Base-by-base conservation (phyloP, 2,888 invertebrate genomes). In the Ectropis crepuscularia region DNA sequence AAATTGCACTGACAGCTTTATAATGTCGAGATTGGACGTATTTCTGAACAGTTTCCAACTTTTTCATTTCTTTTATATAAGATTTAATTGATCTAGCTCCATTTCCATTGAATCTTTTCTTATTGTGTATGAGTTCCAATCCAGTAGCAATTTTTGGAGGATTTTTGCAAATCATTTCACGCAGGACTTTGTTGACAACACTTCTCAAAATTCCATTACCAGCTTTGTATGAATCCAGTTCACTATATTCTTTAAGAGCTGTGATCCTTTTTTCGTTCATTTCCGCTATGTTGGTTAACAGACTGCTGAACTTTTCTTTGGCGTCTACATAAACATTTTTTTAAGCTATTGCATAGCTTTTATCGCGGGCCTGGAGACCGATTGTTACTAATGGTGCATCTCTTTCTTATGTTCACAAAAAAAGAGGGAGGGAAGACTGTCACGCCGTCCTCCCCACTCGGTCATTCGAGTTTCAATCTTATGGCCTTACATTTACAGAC, bases 251-350 rank as follows among this genome's bases (percentile, higher is more conserved):
- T 10, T 90, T 89, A 65, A 55, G 85, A 74, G 87, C 87, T 5
- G 74, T 74, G 0, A 86, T 87, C 85, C 75, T 79, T 5, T 80
- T 81, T 12, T 89, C 89, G 4, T 89, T n/a, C n/a, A n/a, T 12
- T 10, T 51, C 42, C 2, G 57, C 61, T 46, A 62, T 46, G 28
- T 37, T 37, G 8, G 41, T 9, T 5, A 62, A 42, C 5, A 62
- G 57, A 47, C 47, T 37, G 6, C 8, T 6, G 42, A 51, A 61
- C 5, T 10, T 46, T 10, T 8, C 47, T 36, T 5, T 47, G 7
- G 36, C 39, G 9, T 46, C 55, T 53, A 11, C 5, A 37, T 43
- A 4, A 12, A 11, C n/a, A 41, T 8, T 5, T 2, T 28, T 28
- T 28, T 28, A n/a, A n/a, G n/a, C n/a, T n/a, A n/a, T n/a, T n/a